Percentiles rank a stretch among this genome's conserved stretches.
Evolutionary conservation across 2,113 vertebrate species (phyloP).

Genomic region (Progne subis): DNA sequence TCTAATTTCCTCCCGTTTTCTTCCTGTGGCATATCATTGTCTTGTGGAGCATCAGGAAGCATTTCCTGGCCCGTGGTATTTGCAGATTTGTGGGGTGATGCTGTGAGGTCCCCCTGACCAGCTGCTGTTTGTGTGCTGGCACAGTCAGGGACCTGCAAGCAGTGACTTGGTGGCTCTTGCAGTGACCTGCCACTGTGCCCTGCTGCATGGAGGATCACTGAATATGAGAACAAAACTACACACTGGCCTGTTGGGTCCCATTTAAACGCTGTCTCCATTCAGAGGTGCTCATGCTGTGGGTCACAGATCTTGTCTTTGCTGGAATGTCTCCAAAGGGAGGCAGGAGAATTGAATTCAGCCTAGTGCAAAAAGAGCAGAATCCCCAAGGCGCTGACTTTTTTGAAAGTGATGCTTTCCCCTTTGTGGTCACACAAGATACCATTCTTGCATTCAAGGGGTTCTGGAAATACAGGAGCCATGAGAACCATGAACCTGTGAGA

Average conservation of each 20-base stretch:
- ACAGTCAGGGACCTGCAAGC: background rate
- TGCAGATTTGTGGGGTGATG: background rate
- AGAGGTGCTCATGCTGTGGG: background rate
- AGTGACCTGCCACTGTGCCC: background rate
- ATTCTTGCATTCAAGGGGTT: background rate
- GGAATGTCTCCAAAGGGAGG: background rate
- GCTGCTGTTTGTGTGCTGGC: background rate
- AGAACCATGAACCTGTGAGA: background rate
- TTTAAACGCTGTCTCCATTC: background rate
- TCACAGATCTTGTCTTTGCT: background rate
- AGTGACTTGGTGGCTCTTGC: background rate
- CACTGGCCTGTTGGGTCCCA: background rate
- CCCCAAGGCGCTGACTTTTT: background rate
- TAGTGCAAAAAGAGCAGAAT: background rate
- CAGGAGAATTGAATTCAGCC: background rate
- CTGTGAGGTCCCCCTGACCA: background rate
- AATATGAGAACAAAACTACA: background rate
- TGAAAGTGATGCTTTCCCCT: background rate
- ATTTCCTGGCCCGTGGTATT: fast-evolving
- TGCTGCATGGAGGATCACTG: background rate
- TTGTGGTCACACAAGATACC: background rate
- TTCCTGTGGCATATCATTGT: background rate
- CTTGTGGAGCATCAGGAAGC: background rate
- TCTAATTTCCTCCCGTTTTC: background rate
- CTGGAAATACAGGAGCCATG: background rate